These are phyloP conservation scores for Nasalis larvatus DNA, from an alignment of 2,113 vertebrate species.

Conservation along the genomic window DNA sequence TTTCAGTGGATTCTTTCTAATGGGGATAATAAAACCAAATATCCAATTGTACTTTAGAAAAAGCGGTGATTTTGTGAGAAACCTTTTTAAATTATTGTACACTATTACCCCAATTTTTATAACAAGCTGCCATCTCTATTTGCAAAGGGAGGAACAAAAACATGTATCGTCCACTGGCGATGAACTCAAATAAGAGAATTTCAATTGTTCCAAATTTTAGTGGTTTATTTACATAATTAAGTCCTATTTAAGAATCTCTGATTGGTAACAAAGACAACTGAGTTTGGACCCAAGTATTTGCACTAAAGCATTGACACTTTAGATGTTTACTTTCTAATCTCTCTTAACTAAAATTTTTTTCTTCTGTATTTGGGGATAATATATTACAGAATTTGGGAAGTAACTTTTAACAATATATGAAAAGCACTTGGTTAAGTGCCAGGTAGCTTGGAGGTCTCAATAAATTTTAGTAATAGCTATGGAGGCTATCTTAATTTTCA, in stretches of 20 bases:
- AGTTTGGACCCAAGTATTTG: neutral
- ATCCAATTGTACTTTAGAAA: conserved; percentile 44
- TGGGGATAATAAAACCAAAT: conserved; percentile 68
- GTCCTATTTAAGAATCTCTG: neutral
- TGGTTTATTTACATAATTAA: neutral
- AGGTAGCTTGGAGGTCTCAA: neutral
- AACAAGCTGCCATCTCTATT: conserved; percentile 58
- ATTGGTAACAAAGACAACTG: neutral
- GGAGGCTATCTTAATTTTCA: conserved; percentile 18
- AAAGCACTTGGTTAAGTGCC: neutral
- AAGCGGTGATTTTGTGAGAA: conserved; percentile 53
- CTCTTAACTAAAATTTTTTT: neutral
- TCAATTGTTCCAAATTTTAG: neutral
- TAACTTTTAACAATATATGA: neutral
- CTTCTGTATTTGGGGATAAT: neutral
- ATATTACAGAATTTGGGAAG: neutral
- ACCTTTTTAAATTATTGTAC: conserved; percentile 74
- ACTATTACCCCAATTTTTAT: conserved; percentile 40
- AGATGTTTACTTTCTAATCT: neutral
- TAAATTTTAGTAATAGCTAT: neutral
- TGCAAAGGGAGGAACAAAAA: conserved; percentile 27
- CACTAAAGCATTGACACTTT: neutral
- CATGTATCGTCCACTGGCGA: neutral
- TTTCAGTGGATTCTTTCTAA: conserved; percentile 62
- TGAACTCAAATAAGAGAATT: conserved; percentile 24